Base-by-base conservation (phyloP, 1,140 invertebrate genomes). In the Papilio machaon region DNA sequence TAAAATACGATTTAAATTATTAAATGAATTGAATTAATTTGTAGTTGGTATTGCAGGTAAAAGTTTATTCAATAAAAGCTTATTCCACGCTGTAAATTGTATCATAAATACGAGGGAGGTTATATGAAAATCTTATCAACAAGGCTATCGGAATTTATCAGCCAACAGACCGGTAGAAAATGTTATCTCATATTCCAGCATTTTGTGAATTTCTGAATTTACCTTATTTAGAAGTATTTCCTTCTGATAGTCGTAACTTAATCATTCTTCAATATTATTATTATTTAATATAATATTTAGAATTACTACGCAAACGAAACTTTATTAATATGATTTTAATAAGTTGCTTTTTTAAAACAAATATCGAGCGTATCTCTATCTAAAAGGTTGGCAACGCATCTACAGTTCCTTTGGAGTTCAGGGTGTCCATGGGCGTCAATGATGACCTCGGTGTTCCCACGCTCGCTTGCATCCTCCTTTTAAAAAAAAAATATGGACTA, bases 141-240 rank as follows among this genome's bases (percentile, higher is more conserved):
- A 35, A 70, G 64, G 64, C 64, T 70, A 70, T 70, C 64, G 13
- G 64, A 70, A 38, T 70, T 70, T 70, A 70, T 35, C 64, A 30
- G 23, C 64, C 11, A 15, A 11, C 13, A 70, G 9, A 70, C 30
- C 23, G 60, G 64, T 35, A 17, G 23, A 35, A 35, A 70, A 70
- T 17, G 64, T 70, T 6, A 70, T 70, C 35, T 70, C 23, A 70
- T 70, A 70, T 70, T 35, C 30, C 30, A 70, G 23, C 30, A 38
- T 38, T 70, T 70, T 64, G 13, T 70, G 4, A 35, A 35, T 70
- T 30, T 35, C 30, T 70, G 15, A 3, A 35, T 70, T 35, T 67
- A 0, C 23, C 23, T 30, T 70, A 35, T 58, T 19, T 58, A 58
- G 47, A 49, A 9, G 54, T 58, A 58, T 49, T 58, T 58, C 2